Evolutionary conservation across 2,113 vertebrate species (phyloP).

Genomic region (Struthio camelus): DNA sequence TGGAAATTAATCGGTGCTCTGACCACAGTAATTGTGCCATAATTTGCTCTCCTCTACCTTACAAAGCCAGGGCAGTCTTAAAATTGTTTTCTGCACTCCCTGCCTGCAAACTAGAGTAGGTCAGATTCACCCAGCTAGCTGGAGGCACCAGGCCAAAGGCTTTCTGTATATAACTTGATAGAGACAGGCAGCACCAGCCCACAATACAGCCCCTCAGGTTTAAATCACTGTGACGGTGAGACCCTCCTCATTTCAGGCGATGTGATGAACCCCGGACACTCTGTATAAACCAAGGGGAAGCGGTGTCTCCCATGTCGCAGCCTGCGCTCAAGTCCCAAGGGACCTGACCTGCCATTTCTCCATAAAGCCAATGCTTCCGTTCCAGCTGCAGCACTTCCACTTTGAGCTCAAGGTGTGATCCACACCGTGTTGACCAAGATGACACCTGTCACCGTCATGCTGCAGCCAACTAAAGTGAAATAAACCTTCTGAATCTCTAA

Average conservation of each 20-base stretch:
- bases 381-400: neutral
- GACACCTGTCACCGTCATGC: fast-evolving
- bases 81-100: neutral
- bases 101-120: fast-evolving
- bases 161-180: neutral
- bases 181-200: neutral
- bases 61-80: neutral
- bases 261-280: neutral
- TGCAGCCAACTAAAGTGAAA: neutral
- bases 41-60: neutral
- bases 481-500: fast-evolving
- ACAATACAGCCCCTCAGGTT: neutral
- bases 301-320: neutral
- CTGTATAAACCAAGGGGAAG: neutral
- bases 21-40: neutral
- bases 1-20: neutral
- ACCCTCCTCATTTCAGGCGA: neutral
- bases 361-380: neutral
- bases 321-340: neutral
- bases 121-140: neutral
- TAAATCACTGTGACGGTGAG: neutral
- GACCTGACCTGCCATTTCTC: neutral
- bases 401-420: neutral
- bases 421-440: fast-evolving
- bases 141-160: neutral